Evolutionary conservation across 1,140 invertebrate species (phyloP), one percentile per base, ranked within the genome.

Genomic region (Bombus affinis): DNA sequence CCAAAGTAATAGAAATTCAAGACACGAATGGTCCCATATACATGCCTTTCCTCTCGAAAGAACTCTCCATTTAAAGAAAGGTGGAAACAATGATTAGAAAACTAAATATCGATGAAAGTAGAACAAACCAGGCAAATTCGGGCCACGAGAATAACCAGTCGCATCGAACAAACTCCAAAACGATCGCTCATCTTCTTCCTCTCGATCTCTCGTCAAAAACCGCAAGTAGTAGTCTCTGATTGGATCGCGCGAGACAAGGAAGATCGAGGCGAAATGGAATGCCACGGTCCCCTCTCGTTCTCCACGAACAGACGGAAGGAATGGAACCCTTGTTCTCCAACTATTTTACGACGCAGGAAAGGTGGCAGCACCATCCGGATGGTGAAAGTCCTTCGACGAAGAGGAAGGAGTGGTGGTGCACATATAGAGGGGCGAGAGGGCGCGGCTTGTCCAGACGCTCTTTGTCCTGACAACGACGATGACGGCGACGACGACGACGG

Each of bases 401-500:
- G 89, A 92, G 92, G 91, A 93, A 93, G 93, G 94, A 95, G 94
- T 93, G 93, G 93, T 93, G 93, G 94, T 92, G 90, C 91, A 93
- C 94, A 95, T 95, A 95, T 95, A 95, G 94, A 95, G 94, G 94
- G 94, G 92, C 92, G 93, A 95, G 95, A 95, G 94, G 95, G 95
- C 94, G 95, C 94, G 95, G 93, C 94, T 95, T 93, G 94, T 95
- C 92, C 95, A 95, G 94, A 95, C 95, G 92, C 92, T 93, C 92
- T 93, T 94, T 88, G 92, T 93, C 91, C 93, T 87, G 91, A 92
- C 85, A 88, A 93, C 94, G 91, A 94, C 91, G 90, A 94, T 90
- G 90, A 95, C 88, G 92, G 94, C 94, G 93, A 93, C 92, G 92
- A 92, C 91, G 81, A 94, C 74, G 78, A 81, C 89, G 88, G 47